Evolutionary conservation across 2,888 invertebrate species (phyloP).

Genomic region (Micoletzkya japonica): DNA sequence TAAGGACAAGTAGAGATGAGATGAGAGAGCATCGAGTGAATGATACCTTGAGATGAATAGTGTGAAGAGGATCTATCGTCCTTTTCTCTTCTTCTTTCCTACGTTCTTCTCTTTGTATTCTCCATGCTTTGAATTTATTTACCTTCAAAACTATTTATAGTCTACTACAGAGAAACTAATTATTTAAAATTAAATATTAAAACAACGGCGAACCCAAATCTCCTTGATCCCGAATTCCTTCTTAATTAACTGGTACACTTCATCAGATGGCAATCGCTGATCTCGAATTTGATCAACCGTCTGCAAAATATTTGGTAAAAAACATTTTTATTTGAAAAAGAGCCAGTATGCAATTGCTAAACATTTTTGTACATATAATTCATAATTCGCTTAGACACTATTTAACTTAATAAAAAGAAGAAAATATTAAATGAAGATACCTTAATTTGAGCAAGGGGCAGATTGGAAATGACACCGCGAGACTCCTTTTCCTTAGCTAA

Average conservation of each 20-base stretch:
- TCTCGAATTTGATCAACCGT: not conserved
- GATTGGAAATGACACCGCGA: not conserved
- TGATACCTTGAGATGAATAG: not conserved
- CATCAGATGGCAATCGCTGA: not conserved
- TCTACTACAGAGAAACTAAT: not conserved
- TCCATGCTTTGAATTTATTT: not conserved
- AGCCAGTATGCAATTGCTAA: no score
- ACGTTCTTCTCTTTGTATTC: not conserved
- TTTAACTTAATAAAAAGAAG: no score
- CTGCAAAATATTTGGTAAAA: no score
- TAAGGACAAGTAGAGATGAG: no score
- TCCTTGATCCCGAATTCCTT: not conserved
- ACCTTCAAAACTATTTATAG: not conserved
- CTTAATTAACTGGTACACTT: not conserved
- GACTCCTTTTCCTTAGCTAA: not conserved
- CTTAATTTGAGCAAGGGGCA: not conserved
- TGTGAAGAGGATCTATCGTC: not conserved
- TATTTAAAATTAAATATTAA: not conserved
- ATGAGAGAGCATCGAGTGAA: no score
- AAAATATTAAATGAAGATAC: no score
- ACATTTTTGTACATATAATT: no score
- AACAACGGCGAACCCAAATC: not conserved
- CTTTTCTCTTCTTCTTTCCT: constrained; percentile 1
- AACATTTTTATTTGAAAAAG: no score
- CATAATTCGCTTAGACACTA: no score